A percentile compares a stretch with the other conserved stretches of the same genome.
phyloP scores from a whole-genome alignment of 2,113 vertebrate species.

The Prunella himalayana region DNA sequence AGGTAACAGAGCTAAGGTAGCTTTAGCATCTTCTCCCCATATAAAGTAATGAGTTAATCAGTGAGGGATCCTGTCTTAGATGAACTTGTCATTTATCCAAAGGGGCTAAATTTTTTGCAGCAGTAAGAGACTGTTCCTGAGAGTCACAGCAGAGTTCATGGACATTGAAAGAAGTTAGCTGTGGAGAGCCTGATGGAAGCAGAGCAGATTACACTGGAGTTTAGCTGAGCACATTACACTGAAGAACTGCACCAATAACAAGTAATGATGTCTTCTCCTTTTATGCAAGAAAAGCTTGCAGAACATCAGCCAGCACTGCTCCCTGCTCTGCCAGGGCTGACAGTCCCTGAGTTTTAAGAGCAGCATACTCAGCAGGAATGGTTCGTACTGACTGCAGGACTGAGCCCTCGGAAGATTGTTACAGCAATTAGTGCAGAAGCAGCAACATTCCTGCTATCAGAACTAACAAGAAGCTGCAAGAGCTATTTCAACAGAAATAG shows the following conservation, averaged over 20 bases:
- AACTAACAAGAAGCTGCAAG: constrained; percentile 54
- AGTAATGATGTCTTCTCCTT: neutral
- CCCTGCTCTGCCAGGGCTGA: neutral
- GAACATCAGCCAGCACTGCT: neutral
- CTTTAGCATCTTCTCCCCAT: neutral
- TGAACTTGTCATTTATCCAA: neutral
- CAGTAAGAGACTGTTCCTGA: neutral
- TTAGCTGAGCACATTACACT: neutral
- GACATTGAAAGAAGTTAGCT: neutral
- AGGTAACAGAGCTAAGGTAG: neutral
- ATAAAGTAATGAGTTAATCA: neutral
- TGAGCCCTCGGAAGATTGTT: constrained; percentile 7
- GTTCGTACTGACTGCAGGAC: neutral
- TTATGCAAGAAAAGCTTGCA: neutral
- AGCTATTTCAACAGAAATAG: constrained; percentile 54
- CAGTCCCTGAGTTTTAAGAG: neutral
- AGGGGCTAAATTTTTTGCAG: neutral
- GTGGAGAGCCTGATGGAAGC: neutral
- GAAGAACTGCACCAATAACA: neutral
- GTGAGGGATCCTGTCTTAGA: neutral
- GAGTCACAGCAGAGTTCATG: neutral
- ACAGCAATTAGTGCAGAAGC: constrained; percentile 59
- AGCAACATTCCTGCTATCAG: constrained; percentile 56
- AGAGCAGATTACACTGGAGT: neutral
- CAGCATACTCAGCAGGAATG: constrained; percentile 22